Evolutionary conservation across 30 jellyfish, hydroid and myxozoan genomes (phyloP).

Genomic region (Aurelia aurita): DNA sequence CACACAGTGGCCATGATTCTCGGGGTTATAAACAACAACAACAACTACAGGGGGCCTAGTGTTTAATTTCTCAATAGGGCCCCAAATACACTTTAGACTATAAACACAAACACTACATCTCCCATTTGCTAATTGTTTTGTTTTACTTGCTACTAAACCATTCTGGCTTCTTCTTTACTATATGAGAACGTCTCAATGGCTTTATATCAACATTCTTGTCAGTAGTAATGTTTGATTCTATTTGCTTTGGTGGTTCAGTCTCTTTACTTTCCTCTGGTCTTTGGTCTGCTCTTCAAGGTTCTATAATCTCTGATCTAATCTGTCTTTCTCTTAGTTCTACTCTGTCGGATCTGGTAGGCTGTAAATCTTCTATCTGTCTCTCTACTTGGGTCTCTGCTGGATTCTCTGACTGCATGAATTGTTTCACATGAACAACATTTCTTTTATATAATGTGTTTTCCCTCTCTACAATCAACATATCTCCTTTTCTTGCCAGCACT

Average conservation of each 20-base stretch:
- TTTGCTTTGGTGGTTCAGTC: background rate
- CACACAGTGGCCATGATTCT: too few relatives aligned
- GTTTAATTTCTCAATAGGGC: background rate
- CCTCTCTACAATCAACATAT: too few relatives aligned
- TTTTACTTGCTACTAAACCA: background rate
- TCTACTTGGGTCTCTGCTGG: background rate
- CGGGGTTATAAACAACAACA: background rate
- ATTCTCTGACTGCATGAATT: background rate
- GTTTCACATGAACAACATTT: slow-evolving; percentile 2
- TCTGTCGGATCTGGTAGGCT: background rate
- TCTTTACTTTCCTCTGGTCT: background rate
- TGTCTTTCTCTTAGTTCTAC: background rate
- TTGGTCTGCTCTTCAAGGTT: slow-evolving; percentile 1
- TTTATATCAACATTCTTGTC: background rate
- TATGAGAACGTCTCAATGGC: background rate
- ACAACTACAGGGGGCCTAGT: background rate
- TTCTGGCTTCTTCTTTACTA: background rate
- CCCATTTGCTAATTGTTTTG: background rate
- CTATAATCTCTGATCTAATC: background rate
- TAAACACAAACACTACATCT: background rate
- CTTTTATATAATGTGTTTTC: too few relatives aligned
- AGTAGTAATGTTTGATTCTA: background rate
- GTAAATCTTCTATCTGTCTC: too few relatives aligned
- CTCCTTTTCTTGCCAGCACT: too few relatives aligned
- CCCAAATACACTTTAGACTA: background rate